Conservation (phyloP, 2,888 invertebrate species). For the Caenorhabditis plicata region DNA sequence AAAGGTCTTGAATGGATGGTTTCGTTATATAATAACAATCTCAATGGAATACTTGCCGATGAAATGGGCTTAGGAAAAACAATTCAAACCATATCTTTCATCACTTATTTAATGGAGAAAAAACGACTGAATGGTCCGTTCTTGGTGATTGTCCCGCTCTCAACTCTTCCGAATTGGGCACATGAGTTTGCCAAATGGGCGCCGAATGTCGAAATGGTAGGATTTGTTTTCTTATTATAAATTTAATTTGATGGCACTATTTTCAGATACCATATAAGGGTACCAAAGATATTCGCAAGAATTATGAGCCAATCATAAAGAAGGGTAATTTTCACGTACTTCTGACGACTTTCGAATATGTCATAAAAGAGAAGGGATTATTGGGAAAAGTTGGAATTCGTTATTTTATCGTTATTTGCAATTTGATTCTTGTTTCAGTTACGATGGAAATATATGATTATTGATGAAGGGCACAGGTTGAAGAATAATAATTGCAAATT, state of each 20-base stretch:
- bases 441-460: conserved; percentile 99
- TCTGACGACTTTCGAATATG: conserved; percentile 96
- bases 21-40: conserved; percentile 93
- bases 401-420: neutral
- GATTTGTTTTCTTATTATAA: conserved; percentile 56
- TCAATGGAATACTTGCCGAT: conserved; percentile 97
- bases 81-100: conserved; percentile 81
- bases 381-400: conserved; percentile 77
- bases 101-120: conserved; percentile 95
- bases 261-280: conserved; percentile 19
- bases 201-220: conserved; percentile 80
- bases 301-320: conserved; percentile 38
- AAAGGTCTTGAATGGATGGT: conserved; percentile 96
- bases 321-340: conserved; percentile 90
- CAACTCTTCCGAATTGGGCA: conserved; percentile 97
- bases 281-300: conserved; percentile 40
- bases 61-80: conserved; percentile 76
- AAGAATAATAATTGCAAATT: conserved; percentile 99
- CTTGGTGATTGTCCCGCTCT: conserved; percentile 94
- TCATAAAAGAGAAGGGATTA: conserved; percentile 93
- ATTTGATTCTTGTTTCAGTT: conserved; percentile 72
- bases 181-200: conserved; percentile 99
- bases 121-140: conserved; percentile 92
- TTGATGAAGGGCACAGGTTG: conserved; percentile 99
- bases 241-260: too few species aligned